These are phyloP conservation scores for Drosophila siamana DNA, from an alignment of 2,888 invertebrate species.

Conservation along the genomic window DNA sequence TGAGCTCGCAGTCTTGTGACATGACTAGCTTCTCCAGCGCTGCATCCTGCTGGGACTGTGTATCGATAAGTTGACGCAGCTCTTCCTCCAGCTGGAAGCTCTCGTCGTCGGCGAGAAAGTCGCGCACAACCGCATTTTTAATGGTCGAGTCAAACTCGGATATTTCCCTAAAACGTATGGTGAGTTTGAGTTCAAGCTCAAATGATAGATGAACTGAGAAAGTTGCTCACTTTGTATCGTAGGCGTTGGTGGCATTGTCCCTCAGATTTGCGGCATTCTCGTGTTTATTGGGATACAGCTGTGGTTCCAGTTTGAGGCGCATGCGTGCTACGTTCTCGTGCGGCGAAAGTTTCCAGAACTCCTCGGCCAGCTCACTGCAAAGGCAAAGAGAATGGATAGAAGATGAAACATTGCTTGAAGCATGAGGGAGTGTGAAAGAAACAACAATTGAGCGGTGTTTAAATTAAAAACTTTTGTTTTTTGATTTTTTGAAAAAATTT, in stretches of 20 bases:
- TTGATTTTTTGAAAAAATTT: conserved; percentile 17
- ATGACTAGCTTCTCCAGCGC: conserved; percentile 87
- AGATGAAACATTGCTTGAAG: background rate
- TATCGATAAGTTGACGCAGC: conserved; percentile 84
- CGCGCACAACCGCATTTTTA: conserved; percentile 85
- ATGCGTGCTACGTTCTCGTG: conserved; percentile 88
- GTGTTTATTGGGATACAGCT: conserved; percentile 87
- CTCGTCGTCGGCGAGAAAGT: conserved; percentile 85
- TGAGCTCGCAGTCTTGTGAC: conserved; percentile 88
- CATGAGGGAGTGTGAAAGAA: background rate
- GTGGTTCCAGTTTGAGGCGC: conserved; percentile 88
- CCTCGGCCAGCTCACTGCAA: conserved; percentile 83
- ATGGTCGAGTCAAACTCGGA: conserved; percentile 85
- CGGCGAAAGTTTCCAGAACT: conserved; percentile 88
- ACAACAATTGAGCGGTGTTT: background rate
- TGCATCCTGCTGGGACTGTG: conserved; percentile 85
- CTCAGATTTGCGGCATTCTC: conserved; percentile 87
- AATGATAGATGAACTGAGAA: no score
- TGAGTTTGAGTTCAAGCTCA: background rate
- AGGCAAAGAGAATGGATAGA: background rate
- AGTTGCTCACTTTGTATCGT: conserved; percentile 82
- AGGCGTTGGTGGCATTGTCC: conserved; percentile 86
- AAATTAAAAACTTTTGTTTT: conserved; percentile 30
- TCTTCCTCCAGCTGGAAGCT: conserved; percentile 86
- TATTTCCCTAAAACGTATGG: conserved; percentile 71